Base-by-base conservation (phyloP, 1,140 invertebrate species). In the Polypedilum vanderplanki region DNA sequence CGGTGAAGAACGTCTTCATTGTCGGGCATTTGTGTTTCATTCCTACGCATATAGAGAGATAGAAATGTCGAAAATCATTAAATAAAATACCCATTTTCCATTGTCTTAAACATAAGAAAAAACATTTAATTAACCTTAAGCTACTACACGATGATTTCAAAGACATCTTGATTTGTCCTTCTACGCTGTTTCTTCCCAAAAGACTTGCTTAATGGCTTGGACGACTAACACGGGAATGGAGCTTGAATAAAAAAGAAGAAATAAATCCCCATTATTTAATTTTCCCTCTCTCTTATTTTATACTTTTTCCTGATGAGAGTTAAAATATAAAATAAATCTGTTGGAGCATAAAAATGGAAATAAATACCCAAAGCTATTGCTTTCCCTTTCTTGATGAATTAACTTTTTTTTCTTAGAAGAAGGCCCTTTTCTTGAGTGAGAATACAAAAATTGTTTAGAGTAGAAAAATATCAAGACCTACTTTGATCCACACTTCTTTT, bases 291-390 rank as follows among this genome's bases (percentile, higher is more conserved):
- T 46, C 41, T 46, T 15, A 8, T 46, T 46, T 15, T 46, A 10
- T 8, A 1, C 8, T 15, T 8, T 46, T 46, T 57, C 46, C 46
- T 57, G 65, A 70, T 18, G 65, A 57, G n/a, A 70, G 65, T 18
- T 18, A 70, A 70, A 70, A 70, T 70, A 70, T 70, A 70, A 70
- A 70, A 70, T 70, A 70, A 70, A 70, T 70, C 65, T 70, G 65
- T 70, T 70, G 65, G 65, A 70, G 65, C 65, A 70, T 70, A 70
- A 70, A 70, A 70, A 70, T 70, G 65, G 46, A 70, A 70, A 70
- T 70, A 20, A 70, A 70, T 70, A 70, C 65, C 65, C 65, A 70
- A 70, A 70, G 65, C 65, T 70, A 70, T 70, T 20, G 15, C 18
- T 67, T 70, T 22, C 8, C 65, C 17, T 22, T 70, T 18, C 65